Evolutionary conservation across 2,888 invertebrate species (phyloP), one percentile per base, ranked within the genome.

Genomic region (Ernsta delagoae): DNA sequence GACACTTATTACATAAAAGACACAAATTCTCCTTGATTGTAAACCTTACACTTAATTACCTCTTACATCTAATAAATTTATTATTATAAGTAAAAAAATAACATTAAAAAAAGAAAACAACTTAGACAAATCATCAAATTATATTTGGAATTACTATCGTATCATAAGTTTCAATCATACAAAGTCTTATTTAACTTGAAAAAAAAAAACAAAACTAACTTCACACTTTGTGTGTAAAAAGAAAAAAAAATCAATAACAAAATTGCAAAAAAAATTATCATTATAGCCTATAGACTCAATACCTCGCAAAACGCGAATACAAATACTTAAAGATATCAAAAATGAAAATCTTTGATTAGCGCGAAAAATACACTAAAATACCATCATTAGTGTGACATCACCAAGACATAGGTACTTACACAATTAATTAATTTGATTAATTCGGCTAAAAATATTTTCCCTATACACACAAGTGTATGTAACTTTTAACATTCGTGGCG

Each of bases 271-370:
- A n/a, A n/a, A n/a, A n/a, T n/a, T n/a, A n/a, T n/a, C n/a, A n/a
- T n/a, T n/a, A n/a, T n/a, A n/a, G n/a, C n/a, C n/a, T 59, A 41
- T 16, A 41, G 12, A 16, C 48, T 48, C 45, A 66, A 59, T 48
- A 66, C 6, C 50, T 66, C 65, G 53, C 59, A 59, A 59, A 41
- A 66, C 7, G 53, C 65, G 59, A 66, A 59, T 66, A 48, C 24
- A 66, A 66, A 66, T 66, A 60, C 54, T 50, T 66, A 54, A 60
- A 31, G 34, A 34, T 31, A 11, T 36, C 54, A 54, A 41, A 53
- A 59, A 60, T 66, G 53, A 66, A 59, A 66, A 60, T 64, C 36
- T 43, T 60, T 43, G 31, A 50, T 50, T 59, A 11, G 16, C 50
- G 48, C 6, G 41, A 59, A 59, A 59, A 24, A 43, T 41, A 64